Base-by-base conservation (phyloP, 2,888 invertebrate species). In the Ferrisia virgata region DNA sequence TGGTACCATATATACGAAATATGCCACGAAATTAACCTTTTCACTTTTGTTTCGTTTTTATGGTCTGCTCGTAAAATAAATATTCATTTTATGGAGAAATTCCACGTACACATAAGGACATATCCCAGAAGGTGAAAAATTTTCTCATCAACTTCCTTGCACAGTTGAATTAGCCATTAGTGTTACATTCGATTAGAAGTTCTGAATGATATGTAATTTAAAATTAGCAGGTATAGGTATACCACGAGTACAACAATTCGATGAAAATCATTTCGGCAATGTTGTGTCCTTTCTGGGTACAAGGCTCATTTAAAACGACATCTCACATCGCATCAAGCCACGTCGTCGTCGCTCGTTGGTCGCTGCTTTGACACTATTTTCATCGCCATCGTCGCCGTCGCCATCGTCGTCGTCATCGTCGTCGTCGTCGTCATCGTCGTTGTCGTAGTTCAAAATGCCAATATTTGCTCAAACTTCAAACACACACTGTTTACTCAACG, bases 21-120 rank as follows among this genome's bases (percentile, higher is more conserved):
- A 72, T 72, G 72, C 72, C 72, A 72, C 72, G 72, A 72, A 72
- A 72, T 72, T 72, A 72, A 72, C 72, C 72, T 72, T 72, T 72
- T 72, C 72, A 72, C 72, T 72, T 72, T 72, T 72, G 72, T 72
- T 72, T 33, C 33, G 33, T 72, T 72, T 72, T 72, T 72, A 72
- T 72, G 13, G 72, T 28, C 72, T 33, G 33, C 33, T 72, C 72
- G 72, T 72, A 72, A 72, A 72, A 72, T 72, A 72, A 72, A 72
- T 72, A 72, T 72, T 72, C 72, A 72, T 72, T 72, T 72, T 72
- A 72, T 72, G 72, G 72, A 72, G 8, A 72, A 72, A 72, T 72
- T 72, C 72, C n/a, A 33, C 72, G 25, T 11, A 28, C 28, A 28
- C 8, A 47, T 1, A 11, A 43, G 15, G 22, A 1, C 0, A 33